A percentile compares a stretch with the other conserved stretches of the same genome.
Conservation (phyloP, 2,888 invertebrate genomes). For the Lacanobia wlatinum region DNA sequence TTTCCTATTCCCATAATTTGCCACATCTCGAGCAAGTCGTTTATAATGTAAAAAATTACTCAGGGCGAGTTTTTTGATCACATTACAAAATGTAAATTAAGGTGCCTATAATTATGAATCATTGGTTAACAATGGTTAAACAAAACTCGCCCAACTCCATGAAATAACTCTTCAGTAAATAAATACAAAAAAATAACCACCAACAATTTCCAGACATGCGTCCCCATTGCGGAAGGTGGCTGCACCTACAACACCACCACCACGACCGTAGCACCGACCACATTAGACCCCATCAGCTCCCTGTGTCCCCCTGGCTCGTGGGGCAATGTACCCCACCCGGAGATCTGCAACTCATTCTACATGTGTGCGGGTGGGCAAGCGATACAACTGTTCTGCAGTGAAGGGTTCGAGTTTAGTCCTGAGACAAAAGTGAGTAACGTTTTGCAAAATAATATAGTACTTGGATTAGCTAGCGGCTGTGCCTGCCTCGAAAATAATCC, state of each 20-base stretch:
- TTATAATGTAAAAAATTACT: no score
- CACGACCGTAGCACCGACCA: conserved; percentile 19
- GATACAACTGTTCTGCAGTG: conserved; percentile 65
- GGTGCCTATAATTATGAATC: no score
- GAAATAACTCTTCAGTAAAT: no score
- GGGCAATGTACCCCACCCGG: conserved; percentile 51
- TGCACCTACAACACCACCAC: conserved; percentile 61
- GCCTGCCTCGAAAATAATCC: no score
- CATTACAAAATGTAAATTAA: no score
- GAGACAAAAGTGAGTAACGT: conserved; percentile 26
- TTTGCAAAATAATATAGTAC: background rate
- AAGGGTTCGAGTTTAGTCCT: conserved; percentile 71
- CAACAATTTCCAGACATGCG: conserved; percentile 65
- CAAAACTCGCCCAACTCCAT: no score
- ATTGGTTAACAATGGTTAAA: no score
- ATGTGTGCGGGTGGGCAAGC: conserved; percentile 69
- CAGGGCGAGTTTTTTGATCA: no score
- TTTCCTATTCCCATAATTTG: no score
- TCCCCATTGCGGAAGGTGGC: conserved; percentile 68
- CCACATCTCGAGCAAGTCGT: no score
- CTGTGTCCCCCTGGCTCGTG: conserved; percentile 45
- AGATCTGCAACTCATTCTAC: conserved; percentile 50
- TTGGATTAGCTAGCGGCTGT: no score
- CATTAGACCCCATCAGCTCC: conserved; percentile 11
- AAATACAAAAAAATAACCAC: no score